phyloP scores from a whole-genome alignment of 2,888 invertebrate genomes.

The Tridacna gigas region DNA sequence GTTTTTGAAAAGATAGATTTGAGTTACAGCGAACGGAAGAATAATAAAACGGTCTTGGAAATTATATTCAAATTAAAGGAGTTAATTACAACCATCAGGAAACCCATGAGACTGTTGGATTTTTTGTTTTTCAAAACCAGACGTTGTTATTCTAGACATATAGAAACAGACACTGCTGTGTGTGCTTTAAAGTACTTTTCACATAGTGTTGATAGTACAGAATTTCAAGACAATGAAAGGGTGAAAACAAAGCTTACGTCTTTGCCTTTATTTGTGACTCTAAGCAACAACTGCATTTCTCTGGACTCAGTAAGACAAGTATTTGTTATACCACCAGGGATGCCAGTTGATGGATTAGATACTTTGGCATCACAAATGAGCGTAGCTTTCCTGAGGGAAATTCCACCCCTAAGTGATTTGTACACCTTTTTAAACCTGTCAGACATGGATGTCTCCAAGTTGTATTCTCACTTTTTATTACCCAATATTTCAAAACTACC shows the following conservation, averaged over 20 bases:
- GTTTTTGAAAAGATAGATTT: neutral
- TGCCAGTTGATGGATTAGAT: conserved; percentile 4
- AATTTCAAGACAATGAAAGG: neutral
- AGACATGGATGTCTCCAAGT: neutral
- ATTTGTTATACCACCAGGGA: conserved; percentile 1
- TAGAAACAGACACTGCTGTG: neutral
- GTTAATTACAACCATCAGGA: conserved; percentile 50
- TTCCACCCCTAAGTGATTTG: neutral
- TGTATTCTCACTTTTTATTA: conserved; percentile 12
- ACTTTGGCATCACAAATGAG: neutral
- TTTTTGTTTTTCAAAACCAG: neutral
- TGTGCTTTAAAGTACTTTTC: conserved; percentile 1
- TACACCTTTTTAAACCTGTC: conserved; percentile 12
- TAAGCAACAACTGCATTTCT: neutral
- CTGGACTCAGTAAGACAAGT: neutral
- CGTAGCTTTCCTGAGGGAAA: neutral
- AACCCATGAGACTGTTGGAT: neutral
- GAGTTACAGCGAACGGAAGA: neutral
- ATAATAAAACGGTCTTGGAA: neutral
- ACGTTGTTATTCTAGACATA: neutral
- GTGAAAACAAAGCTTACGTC: neutral
- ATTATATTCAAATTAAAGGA: conserved; percentile 30
- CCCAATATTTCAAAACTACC: conserved; percentile 2
- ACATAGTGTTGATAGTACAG: neutral
- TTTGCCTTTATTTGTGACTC: conserved; percentile 12